phyloP scores from a whole-genome alignment of 2,797 vertebrate species.

The Gorsachius magnificus region DNA sequence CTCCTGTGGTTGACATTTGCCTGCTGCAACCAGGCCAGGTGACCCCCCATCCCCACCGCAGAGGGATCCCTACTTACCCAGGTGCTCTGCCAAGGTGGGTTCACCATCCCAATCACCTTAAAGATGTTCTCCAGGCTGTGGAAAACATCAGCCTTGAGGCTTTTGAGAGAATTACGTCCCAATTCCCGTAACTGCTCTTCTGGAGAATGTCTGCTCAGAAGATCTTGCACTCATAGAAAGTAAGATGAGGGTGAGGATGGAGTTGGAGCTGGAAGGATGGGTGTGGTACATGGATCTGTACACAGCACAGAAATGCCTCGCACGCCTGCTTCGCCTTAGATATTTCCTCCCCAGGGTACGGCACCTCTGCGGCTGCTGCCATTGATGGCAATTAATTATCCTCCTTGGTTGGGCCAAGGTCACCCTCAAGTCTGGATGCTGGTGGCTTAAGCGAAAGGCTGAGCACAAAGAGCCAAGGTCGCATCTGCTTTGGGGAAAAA shows the following conservation, averaged over 20 bases:
- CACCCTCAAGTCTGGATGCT: not conserved
- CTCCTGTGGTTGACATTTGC: not conserved
- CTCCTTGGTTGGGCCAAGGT: not conserved
- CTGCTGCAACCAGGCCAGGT: not conserved
- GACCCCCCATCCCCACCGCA: fast-evolving
- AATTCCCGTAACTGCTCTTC: not conserved
- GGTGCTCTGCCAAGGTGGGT: not conserved
- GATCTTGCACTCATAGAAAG: not conserved
- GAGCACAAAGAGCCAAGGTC: not conserved
- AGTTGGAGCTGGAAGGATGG: not conserved
- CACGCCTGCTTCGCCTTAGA: fast-evolving
- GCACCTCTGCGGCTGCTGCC: not conserved
- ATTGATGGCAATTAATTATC: not conserved
- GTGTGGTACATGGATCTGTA: too few species aligned
- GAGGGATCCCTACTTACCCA: not conserved
- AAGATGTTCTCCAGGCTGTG: not conserved
- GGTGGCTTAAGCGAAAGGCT: not conserved
- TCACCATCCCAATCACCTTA: not conserved
- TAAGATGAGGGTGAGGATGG: not conserved
- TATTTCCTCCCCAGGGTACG: not conserved
- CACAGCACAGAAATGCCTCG: not conserved
- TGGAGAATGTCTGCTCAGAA: not conserved
- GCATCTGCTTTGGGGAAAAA: fast-evolving
- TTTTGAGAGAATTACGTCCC: not conserved
- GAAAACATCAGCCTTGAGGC: not conserved